Percentiles rank a stretch among this genome's conserved stretches.
These are phyloP conservation scores for Clarias laeviceps DNA, from an alignment of 2,797 vertebrate species.

Conservation along the genomic window DNA sequence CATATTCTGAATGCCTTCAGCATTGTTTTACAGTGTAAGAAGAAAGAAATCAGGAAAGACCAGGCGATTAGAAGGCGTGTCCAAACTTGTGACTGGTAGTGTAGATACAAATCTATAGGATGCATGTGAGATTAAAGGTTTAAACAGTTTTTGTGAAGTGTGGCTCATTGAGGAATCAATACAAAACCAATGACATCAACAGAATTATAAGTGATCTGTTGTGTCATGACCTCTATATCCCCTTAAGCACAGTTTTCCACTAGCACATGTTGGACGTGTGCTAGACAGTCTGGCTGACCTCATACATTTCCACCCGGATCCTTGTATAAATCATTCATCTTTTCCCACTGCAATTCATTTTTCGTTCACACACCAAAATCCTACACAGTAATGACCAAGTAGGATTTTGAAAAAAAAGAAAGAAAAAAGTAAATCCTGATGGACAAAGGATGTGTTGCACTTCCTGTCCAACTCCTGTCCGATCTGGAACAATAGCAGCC, in stretches of 20 bases:
- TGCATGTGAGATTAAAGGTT: not conserved
- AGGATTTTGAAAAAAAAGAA: too few species aligned
- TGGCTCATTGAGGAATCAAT: not conserved
- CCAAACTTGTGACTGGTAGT: too few species aligned
- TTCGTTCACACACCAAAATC: not conserved
- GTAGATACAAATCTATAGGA: not conserved
- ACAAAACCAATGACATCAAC: not conserved
- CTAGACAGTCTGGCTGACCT: slow-evolving; percentile 12
- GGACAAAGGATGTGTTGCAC: slow-evolving; percentile 24
- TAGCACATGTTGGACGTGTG: slow-evolving; percentile 11
- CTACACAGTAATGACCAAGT: not conserved
- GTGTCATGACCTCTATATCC: not conserved
- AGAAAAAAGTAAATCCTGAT: not conserved
- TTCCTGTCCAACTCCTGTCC: slow-evolving; percentile 36
- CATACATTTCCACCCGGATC: not conserved
- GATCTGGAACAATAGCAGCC: slow-evolving; percentile 3
- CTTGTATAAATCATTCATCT: not conserved
- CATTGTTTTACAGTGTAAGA: too few species aligned
- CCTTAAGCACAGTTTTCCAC: slow-evolving; percentile 1
- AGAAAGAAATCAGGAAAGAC: too few species aligned
- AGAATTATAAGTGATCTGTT: slow-evolving; percentile 1
- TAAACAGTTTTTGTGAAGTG: not conserved
- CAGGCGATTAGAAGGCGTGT: too few species aligned
- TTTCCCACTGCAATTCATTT: not conserved
- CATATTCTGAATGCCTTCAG: too few species aligned